A percentile compares a stretch with the other conserved stretches of the same genome.
Conservation (phyloP, 2,113 vertebrate genomes). For the Trachemys scripta region DNA sequence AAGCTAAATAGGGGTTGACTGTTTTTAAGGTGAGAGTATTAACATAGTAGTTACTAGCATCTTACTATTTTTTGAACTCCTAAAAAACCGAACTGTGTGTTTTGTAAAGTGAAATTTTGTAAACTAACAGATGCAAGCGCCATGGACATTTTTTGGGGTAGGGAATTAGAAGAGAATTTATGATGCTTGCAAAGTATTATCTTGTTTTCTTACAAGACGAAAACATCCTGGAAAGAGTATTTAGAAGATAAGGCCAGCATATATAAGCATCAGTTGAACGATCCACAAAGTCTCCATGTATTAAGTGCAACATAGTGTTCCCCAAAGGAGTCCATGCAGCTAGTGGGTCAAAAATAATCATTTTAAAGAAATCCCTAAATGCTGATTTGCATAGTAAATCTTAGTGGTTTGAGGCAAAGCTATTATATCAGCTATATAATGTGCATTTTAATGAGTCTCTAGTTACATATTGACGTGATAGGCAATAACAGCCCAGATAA, state of each 20-base stretch:
- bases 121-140: accelerated
- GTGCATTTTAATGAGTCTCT: constrained; percentile 4
- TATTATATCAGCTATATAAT: accelerated
- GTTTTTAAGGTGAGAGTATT: not conserved
- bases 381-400: not conserved
- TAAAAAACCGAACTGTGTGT: not conserved
- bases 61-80: not conserved
- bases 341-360: constrained; percentile 41
- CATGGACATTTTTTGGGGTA: not conserved
- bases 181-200: not conserved
- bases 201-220: not conserved
- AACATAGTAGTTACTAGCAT: not conserved
- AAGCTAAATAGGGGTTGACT: not conserved
- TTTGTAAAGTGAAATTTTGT: not conserved
- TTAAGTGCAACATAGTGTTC: not conserved
- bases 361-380: not conserved
- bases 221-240: not conserved
- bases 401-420: not conserved
- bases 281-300: not conserved
- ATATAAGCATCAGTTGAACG: not conserved
- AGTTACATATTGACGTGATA: not conserved
- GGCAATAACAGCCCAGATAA: not conserved
- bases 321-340: not conserved
- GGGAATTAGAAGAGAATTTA: accelerated
- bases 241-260: not conserved